Conservation (phyloP, 2,888 invertebrate species). For the Lordiphosa fenestrarum region DNA sequence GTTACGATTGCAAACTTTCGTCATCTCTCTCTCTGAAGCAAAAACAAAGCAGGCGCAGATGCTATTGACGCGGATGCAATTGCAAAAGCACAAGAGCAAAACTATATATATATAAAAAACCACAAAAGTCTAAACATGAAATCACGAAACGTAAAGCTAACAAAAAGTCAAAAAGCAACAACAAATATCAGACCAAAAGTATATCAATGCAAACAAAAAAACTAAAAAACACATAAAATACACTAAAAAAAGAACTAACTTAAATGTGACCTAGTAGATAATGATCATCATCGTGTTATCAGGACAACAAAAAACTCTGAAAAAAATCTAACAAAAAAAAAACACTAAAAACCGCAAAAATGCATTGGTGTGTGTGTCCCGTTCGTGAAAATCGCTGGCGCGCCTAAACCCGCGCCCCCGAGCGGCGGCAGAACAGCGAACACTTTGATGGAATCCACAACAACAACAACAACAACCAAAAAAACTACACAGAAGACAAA, state of each 20-base stretch:
- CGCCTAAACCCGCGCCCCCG: constrained; percentile 33
- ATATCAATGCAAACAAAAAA: constrained; percentile 71
- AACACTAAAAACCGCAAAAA: constrained; percentile 60
- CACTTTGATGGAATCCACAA: constrained; percentile 7
- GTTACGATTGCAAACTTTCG: constrained; percentile 51
- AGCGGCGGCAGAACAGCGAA: constrained; percentile 11
- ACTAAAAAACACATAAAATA: constrained; percentile 49
- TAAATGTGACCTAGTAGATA: constrained; percentile 73
- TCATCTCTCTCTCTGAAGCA: constrained; percentile 53
- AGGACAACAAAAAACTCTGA: constrained; percentile 53
- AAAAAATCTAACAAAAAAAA: constrained; percentile 60
- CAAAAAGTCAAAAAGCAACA: constrained; percentile 36
- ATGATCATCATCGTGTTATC: constrained; percentile 65
- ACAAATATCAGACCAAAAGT: constrained; percentile 65
- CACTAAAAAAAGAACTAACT: constrained; percentile 63
- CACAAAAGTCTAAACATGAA: constrained; percentile 55
- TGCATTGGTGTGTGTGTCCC: constrained; percentile 77
- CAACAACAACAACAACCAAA: not conserved
- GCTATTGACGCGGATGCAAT: constrained; percentile 28
- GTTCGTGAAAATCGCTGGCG: constrained; percentile 75
- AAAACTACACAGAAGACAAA: not conserved
- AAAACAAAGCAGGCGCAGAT: constrained; percentile 36
- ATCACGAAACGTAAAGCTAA: constrained; percentile 61
- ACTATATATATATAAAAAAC: constrained; percentile 19
- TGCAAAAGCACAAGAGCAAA: constrained; percentile 40